Percentiles rank a stretch among this genome's conserved stretches.
Conservation (phyloP, 2,888 invertebrate genomes). For the Diplolepis rosae region DNA sequence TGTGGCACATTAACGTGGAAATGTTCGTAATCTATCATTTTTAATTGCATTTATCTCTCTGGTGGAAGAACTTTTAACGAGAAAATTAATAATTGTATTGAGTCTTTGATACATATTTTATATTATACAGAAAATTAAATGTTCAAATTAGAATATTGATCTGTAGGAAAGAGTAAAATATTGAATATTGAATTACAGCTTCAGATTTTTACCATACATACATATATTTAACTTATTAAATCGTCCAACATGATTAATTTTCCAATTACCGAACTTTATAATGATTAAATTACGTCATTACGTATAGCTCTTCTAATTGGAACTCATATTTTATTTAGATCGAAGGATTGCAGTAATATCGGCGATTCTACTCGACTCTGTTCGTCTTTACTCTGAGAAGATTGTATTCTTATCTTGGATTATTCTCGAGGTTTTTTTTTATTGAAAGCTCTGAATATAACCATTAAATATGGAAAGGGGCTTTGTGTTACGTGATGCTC, state of each 20-base stretch:
- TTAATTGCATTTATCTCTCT: no score
- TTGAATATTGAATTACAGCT: no score
- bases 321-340: background rate
- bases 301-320: no score
- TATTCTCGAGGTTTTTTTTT: background rate
- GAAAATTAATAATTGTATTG: no score
- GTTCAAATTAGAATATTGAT: background rate
- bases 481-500: slow-evolving; percentile 14
- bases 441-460: background rate
- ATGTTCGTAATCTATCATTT: no score
- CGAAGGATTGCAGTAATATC: background rate
- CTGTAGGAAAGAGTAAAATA: no score
- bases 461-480: slow-evolving; percentile 11
- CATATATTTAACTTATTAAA: background rate
- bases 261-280: background rate
- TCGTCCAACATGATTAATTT: background rate
- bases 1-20: no score
- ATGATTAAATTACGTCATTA: background rate
- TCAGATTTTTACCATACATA: no score
- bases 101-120: no score
- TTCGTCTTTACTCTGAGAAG: background rate
- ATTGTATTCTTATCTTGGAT: slow-evolving; percentile 10
- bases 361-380: background rate
- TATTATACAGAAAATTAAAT: no score
- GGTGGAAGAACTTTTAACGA: no score